Percentiles rank a stretch among this genome's conserved stretches.
These are phyloP conservation scores for Microctonus hyperodae DNA, from an alignment of 2,888 invertebrate species.

Conservation along the genomic window DNA sequence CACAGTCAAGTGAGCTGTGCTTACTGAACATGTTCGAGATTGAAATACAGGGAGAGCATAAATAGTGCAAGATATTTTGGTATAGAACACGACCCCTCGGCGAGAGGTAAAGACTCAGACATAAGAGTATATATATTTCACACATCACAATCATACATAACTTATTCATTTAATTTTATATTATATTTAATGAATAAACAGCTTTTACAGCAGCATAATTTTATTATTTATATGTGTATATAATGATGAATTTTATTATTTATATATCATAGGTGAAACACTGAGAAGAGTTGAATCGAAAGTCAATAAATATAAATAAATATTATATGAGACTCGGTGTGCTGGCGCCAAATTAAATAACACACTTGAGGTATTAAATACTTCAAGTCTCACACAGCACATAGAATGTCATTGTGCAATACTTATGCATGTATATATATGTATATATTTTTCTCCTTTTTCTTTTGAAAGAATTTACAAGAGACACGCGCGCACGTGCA, in stretches of 20 bases:
- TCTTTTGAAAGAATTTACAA: constrained; percentile 2
- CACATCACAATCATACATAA: background rate
- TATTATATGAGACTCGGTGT: background rate
- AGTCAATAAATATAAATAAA: too few species aligned
- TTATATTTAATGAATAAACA: background rate
- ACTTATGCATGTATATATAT: background rate
- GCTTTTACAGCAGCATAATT: background rate
- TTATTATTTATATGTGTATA: too few species aligned
- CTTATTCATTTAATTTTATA: background rate
- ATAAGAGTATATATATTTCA: background rate
- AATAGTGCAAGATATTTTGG: constrained; percentile 27
- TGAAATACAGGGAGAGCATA: constrained; percentile 17
- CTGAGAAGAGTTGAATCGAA: background rate
- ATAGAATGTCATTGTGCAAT: background rate
- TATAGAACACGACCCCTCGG: background rate
- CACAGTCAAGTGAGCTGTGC: background rate
- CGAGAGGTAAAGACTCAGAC: background rate
- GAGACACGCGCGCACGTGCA: constrained; percentile 9
- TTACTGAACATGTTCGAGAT: constrained; percentile 1
- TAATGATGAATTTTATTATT: too few species aligned
- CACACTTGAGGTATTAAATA: background rate
- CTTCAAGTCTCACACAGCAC: background rate
- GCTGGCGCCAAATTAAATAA: background rate
- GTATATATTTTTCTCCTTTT: background rate
- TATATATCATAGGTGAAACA: too few species aligned